Evolutionary conservation across 2,888 invertebrate genomes (phyloP).

Genomic region (Ectropis crepuscularia): DNA sequence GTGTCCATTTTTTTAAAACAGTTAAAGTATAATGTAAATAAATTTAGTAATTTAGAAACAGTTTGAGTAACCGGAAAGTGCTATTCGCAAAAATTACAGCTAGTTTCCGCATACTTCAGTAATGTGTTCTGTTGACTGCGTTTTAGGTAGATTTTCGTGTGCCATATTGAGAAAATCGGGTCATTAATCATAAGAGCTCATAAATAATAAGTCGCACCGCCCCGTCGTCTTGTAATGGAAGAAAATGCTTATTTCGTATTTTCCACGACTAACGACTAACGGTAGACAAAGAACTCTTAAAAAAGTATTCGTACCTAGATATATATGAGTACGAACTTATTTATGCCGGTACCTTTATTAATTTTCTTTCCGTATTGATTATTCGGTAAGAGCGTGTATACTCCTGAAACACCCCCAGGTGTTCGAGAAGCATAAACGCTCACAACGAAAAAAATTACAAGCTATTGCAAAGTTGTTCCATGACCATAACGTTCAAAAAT

Average conservation of each 20-base stretch:
- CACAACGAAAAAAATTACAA: too few relatives aligned
- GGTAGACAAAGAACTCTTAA: not conserved
- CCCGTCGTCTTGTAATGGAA: conserved; percentile 1
- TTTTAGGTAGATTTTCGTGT: conserved; percentile 14
- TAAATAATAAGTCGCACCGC: conserved; percentile 21
- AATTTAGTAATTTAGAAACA: too few relatives aligned
- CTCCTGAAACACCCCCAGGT: too few relatives aligned
- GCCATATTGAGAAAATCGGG: conserved; percentile 18
- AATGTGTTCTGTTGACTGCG: conserved; percentile 9
- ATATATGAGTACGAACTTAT: not conserved
- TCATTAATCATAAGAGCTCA: conserved; percentile 25
- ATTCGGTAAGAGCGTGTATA: too few relatives aligned
- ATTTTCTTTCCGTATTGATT: too few relatives aligned
- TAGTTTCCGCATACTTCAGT: not conserved
- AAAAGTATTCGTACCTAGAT: too few relatives aligned
- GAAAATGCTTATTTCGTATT: conserved; percentile 4
- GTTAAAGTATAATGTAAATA: too few relatives aligned
- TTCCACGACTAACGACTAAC: not conserved
- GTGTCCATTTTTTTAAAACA: too few relatives aligned
- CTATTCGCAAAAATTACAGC: not conserved
- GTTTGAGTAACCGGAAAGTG: too few relatives aligned
- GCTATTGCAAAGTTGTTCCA: too few relatives aligned
- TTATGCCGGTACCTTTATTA: not conserved
- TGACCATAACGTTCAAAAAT: too few relatives aligned
- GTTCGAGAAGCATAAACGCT: too few relatives aligned